Conservation (phyloP, 2,113 vertebrate genomes). For the Salvelinus namaycush region DNA sequence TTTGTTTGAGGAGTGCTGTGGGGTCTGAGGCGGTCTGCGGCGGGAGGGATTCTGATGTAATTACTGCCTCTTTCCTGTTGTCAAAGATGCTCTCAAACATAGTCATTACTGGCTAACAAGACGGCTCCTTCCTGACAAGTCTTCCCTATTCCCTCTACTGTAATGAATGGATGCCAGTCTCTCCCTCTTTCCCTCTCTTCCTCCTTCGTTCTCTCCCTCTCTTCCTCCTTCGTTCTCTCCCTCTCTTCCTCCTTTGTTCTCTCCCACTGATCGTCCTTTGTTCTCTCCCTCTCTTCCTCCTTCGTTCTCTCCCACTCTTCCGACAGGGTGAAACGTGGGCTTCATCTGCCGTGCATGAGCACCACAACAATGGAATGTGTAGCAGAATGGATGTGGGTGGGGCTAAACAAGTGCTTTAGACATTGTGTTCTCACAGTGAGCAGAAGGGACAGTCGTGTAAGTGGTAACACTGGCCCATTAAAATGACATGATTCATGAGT, state of each 20-base stretch:
- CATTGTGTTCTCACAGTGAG: too few relatives aligned
- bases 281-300: constrained; percentile 26
- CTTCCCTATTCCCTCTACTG: constrained; percentile 21
- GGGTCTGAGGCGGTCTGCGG: constrained; percentile 60
- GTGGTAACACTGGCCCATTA: constrained; percentile 60
- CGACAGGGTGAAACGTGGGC: constrained; percentile 71
- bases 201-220: constrained; percentile 24
- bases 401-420: constrained; percentile 43
- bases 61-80: constrained; percentile 74
- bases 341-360: constrained; percentile 74
- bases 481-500: constrained; percentile 69
- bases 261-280: background rate
- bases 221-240: background rate
- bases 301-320: background rate
- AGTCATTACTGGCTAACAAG: constrained; percentile 75
- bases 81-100: constrained; percentile 70
- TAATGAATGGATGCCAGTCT: constrained; percentile 63
- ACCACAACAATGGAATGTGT: constrained; percentile 62
- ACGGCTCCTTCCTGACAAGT: constrained; percentile 72
- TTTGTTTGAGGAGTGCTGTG: constrained; percentile 53
- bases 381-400: constrained; percentile 24
- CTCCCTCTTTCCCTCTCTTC: background rate
- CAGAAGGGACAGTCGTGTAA: constrained; percentile 46
- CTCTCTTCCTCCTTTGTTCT: background rate
- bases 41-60: constrained; percentile 70